Conservation (phyloP, 2,888 invertebrate genomes). For the Zonitis immaculata region DNA sequence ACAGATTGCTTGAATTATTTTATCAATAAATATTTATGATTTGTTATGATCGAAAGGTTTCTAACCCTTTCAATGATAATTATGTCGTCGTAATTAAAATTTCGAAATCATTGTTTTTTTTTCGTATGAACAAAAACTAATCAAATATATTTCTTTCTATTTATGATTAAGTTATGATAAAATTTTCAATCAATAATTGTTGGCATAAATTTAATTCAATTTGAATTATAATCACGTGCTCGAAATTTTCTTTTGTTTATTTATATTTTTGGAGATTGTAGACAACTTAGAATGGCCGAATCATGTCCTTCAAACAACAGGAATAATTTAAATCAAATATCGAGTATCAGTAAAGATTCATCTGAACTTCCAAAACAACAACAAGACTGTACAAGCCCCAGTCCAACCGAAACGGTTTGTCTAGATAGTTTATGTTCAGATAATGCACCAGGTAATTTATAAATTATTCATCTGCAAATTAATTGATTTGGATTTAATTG, state of each 20-base stretch:
- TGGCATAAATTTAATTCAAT: no score
- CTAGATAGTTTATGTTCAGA: conserved; percentile 40
- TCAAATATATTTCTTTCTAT: not conserved
- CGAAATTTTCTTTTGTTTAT: not conserved
- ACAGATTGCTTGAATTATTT: not conserved
- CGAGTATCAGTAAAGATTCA: conserved; percentile 35
- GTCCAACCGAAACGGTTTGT: conserved; percentile 47
- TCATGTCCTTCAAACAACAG: conserved; percentile 43
- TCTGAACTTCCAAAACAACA: conserved; percentile 43
- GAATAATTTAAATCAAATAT: conserved; percentile 33
- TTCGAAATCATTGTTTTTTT: not conserved
- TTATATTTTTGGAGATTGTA: conserved; percentile 23
- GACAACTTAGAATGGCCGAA: conserved; percentile 47
- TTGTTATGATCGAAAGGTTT: not conserved
- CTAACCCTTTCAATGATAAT: not conserved
- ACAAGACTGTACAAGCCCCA: conserved; percentile 47
- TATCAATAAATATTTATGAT: not conserved
- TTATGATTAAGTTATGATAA: not conserved
- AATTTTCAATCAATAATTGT: no score
- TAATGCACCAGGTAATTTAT: conserved; percentile 38
- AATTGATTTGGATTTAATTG: conserved; percentile 1
- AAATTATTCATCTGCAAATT: not conserved
- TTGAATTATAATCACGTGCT: not conserved
- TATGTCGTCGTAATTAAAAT: not conserved
- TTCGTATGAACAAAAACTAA: not conserved